Conservation (phyloP, 2,888 invertebrate genomes). For the Chloromyia formosa region DNA sequence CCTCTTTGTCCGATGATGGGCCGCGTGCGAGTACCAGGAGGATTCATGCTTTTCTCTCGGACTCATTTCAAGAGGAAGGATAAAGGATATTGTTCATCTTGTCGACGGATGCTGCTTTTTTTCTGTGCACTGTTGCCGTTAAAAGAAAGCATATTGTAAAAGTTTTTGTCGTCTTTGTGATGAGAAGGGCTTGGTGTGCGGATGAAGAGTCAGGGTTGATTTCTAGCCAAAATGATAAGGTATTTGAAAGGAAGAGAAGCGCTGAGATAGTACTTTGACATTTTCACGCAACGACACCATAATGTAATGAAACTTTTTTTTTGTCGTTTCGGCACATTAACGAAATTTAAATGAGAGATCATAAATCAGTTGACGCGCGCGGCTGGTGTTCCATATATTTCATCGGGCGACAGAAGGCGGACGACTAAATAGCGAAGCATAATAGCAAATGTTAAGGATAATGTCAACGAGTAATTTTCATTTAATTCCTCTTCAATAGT, state of each 20-base stretch:
- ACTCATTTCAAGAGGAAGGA: not conserved
- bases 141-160: slow-evolving; percentile 16
- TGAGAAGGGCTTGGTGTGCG: slow-evolving; percentile 14
- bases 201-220: slow-evolving; percentile 15
- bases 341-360: slow-evolving; percentile 47
- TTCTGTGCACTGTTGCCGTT: no score
- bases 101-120: not conserved
- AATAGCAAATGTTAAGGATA: slow-evolving; percentile 9
- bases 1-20: not conserved
- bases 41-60: not conserved
- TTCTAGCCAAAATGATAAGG: not conserved
- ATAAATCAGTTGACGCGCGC: slow-evolving; percentile 46
- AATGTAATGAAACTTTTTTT: slow-evolving; percentile 31
- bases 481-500: not conserved
- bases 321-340: slow-evolving; percentile 44
- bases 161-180: slow-evolving; percentile 2
- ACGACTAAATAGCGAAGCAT: not conserved
- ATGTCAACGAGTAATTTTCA: slow-evolving; percentile 23
- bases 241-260: not conserved
- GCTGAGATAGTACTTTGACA: not conserved
- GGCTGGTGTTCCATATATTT: not conserved
- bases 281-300: not conserved
- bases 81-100: slow-evolving; percentile 13
- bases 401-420: not conserved
- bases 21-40: not conserved